Evolutionary conservation across 1,140 invertebrate genomes (phyloP).

Genomic region (Agrilus planipennis): DNA sequence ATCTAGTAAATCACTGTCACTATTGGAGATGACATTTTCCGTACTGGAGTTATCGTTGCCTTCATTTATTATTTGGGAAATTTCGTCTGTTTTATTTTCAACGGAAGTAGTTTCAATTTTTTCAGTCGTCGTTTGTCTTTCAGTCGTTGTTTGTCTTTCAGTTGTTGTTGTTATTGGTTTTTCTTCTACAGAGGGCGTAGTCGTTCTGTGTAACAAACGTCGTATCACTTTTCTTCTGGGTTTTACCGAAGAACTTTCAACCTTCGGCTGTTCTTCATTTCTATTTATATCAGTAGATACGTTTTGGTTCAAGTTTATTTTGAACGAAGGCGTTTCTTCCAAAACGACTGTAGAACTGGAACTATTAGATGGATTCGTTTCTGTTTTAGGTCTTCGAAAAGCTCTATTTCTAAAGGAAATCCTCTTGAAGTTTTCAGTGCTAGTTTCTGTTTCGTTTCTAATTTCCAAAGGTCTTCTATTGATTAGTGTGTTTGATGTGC

Average conservation of each 20-base stretch:
- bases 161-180: conserved; percentile 3
- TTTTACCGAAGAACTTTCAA: background rate
- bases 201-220: background rate
- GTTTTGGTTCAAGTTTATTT: too few relatives aligned
- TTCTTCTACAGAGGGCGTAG: background rate
- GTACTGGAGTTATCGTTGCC: background rate
- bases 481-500: too few relatives aligned
- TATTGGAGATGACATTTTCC: background rate
- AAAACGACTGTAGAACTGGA: too few relatives aligned
- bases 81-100: background rate
- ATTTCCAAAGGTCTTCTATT: too few relatives aligned
- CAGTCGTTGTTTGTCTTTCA: background rate
- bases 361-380: too few relatives aligned
- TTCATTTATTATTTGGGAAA: background rate
- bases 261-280: background rate
- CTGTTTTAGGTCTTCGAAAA: too few relatives aligned
- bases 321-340: too few relatives aligned
- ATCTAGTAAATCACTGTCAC: too few relatives aligned
- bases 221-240: background rate
- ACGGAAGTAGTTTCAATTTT: background rate
- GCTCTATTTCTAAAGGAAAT: too few relatives aligned
- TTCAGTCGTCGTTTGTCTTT: conserved; percentile 4
- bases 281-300: too few relatives aligned
- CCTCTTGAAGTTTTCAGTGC: too few relatives aligned
- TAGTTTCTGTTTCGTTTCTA: too few relatives aligned